These are phyloP conservation scores for Acanthacorydalis orientalis DNA, from an alignment of 2,888 invertebrate species.

Conservation along the genomic window DNA sequence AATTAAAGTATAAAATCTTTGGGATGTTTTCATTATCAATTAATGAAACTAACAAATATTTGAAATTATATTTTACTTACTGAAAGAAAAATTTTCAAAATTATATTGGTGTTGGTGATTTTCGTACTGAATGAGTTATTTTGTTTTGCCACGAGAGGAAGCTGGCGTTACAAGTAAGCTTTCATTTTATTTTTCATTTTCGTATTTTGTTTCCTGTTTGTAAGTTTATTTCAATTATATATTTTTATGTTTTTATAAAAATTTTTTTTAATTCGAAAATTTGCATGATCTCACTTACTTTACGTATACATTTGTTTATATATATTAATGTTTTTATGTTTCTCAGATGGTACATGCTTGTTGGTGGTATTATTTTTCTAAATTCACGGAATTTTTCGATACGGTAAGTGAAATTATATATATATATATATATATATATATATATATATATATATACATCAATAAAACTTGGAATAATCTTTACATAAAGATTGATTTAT, in stretches of 20 bases:
- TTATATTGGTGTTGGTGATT: no score
- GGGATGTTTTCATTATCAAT: no score
- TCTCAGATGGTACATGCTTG: constrained; percentile 82
- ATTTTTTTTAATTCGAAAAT: constrained; percentile 4
- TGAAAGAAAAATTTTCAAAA: background rate
- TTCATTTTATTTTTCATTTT: no score
- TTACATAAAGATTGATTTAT: no score
- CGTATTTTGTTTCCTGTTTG: no score
- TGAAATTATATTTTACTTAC: background rate
- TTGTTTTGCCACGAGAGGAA: constrained; percentile 5
- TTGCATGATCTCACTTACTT: constrained; percentile 6
- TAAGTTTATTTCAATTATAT: no score
- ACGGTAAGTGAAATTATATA: constrained; percentile 49
- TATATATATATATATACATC: no score
- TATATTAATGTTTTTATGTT: constrained; percentile 9
- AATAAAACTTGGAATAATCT: no score
- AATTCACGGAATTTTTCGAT: constrained; percentile 91
- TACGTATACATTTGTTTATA: constrained; percentile 2
- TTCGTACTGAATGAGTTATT: no score
- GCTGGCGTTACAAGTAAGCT: constrained; percentile 5
- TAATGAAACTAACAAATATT: background rate
- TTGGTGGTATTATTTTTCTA: constrained; percentile 95
- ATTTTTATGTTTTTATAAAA: background rate
- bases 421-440: no score
- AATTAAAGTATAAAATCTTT: background rate